phyloP scores from a whole-genome alignment of 1,140 invertebrate genomes.

The Philopotamus ludificatus region DNA sequence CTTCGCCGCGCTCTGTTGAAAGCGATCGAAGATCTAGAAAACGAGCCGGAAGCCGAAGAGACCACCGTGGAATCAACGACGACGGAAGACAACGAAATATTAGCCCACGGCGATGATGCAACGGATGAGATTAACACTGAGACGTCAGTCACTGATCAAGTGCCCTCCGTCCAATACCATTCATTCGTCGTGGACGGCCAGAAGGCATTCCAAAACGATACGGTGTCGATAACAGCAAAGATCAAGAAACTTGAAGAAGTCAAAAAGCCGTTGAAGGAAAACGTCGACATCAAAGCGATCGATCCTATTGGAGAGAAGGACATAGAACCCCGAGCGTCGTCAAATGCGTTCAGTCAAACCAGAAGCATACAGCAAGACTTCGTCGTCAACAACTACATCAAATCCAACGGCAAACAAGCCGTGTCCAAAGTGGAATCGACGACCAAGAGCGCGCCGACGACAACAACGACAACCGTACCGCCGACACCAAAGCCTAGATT shows the following conservation, averaged over 20 bases:
- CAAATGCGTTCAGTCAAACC: slow-evolving; percentile 45
- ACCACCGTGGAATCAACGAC: slow-evolving; percentile 34
- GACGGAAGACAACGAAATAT: slow-evolving; percentile 44
- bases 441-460: slow-evolving; percentile 43
- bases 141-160: slow-evolving; percentile 33
- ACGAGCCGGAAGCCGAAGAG: slow-evolving; percentile 48
- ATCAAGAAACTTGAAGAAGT: background rate
- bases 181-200: slow-evolving; percentile 54
- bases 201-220: slow-evolving; percentile 47
- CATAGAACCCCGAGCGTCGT: slow-evolving; percentile 48
- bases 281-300: slow-evolving; percentile 47
- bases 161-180: slow-evolving; percentile 45
- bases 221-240: slow-evolving; percentile 41
- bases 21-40: slow-evolving; percentile 67
- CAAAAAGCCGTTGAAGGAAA: slow-evolving; percentile 45
- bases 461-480: slow-evolving; percentile 57
- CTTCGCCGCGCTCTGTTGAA: slow-evolving; percentile 68
- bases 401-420: slow-evolving; percentile 38
- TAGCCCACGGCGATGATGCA: slow-evolving; percentile 43
- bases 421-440: background rate
- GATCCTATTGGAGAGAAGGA: slow-evolving; percentile 50
- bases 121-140: slow-evolving; percentile 31
- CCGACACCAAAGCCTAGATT: slow-evolving; percentile 61
- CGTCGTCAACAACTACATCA: slow-evolving; percentile 41
- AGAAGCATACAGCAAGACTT: slow-evolving; percentile 47